Evolutionary conservation across 2,888 invertebrate species (phyloP).

Genomic region (Noctua pronuba): DNA sequence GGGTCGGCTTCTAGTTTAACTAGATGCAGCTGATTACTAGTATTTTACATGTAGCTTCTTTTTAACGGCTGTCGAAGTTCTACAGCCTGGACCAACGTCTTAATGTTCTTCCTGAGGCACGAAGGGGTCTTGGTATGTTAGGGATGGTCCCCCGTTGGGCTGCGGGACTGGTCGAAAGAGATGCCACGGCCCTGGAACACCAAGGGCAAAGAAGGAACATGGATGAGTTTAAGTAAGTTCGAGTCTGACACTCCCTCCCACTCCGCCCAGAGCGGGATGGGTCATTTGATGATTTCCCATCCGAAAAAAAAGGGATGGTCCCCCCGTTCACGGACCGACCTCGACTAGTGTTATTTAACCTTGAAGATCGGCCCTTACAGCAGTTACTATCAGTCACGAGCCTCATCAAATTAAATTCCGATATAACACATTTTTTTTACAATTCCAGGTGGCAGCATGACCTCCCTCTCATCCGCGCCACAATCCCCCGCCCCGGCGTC

Average conservation of each 20-base stretch:
- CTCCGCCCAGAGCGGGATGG: too few species aligned
- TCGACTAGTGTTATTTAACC: background rate
- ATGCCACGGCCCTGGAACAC: too few species aligned
- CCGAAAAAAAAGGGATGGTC: too few species aligned
- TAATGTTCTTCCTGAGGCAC: background rate
- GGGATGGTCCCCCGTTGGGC: too few species aligned
- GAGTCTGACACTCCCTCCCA: too few species aligned
- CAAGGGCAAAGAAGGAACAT: too few species aligned
- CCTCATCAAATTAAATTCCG: background rate
- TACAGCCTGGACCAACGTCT: background rate
- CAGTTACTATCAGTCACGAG: background rate
- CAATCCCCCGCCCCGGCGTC: constrained; percentile 80
- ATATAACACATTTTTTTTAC: too few species aligned
- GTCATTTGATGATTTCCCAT: too few species aligned
- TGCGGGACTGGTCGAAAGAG: too few species aligned
- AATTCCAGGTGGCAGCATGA: constrained; percentile 86
- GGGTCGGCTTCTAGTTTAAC: too few species aligned
- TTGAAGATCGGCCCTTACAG: background rate
- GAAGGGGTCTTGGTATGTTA: background rate
- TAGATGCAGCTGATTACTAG: background rate
- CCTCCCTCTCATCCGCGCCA: constrained; percentile 81
- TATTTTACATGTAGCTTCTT: background rate
- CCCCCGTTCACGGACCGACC: background rate
- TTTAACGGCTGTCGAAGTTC: background rate
- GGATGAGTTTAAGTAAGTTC: too few species aligned